Evolutionary conservation across 2,797 vertebrate species (phyloP).

Genomic region (Limosa lapponica): DNA sequence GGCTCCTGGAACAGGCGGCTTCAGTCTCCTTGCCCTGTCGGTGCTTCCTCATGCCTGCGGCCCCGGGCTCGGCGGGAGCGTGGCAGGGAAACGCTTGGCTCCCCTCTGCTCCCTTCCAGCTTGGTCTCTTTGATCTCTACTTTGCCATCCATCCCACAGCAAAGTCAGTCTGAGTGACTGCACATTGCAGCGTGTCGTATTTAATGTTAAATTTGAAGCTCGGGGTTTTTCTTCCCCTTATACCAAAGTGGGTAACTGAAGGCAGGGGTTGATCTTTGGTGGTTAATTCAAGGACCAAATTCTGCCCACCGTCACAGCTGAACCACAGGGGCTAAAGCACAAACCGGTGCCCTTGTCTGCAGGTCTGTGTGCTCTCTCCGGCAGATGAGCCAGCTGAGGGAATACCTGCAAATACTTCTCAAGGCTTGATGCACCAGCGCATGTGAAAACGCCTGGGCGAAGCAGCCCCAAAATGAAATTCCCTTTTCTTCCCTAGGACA

Average conservation of each 20-base stretch:
- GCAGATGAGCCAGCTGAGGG: not conserved
- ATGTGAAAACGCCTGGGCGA: not conserved
- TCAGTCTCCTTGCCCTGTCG: not conserved
- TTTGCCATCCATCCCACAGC: not conserved
- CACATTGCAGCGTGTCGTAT: not conserved
- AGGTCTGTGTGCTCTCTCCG: not conserved
- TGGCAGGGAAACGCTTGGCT: not conserved
- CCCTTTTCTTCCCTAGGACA: not conserved
- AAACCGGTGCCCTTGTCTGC: not conserved
- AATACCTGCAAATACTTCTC: not conserved
- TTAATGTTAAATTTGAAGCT: not conserved
- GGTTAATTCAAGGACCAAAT: not conserved
- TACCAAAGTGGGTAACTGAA: not conserved
- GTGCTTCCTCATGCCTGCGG: not conserved
- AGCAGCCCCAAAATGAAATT: not conserved
- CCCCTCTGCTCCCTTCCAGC: not conserved
- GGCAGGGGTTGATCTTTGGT: not conserved
- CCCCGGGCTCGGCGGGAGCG: accelerated
- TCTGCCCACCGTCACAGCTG: not conserved
- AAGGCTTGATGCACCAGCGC: not conserved
- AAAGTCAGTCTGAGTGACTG: accelerated
- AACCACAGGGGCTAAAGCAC: not conserved
- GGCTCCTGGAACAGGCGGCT: not conserved
- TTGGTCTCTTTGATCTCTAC: not conserved
- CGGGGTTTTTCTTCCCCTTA: not conserved